These are phyloP conservation scores for Lymantria dispar DNA, from an alignment of 2,888 invertebrate species.

Conservation along the genomic window DNA sequence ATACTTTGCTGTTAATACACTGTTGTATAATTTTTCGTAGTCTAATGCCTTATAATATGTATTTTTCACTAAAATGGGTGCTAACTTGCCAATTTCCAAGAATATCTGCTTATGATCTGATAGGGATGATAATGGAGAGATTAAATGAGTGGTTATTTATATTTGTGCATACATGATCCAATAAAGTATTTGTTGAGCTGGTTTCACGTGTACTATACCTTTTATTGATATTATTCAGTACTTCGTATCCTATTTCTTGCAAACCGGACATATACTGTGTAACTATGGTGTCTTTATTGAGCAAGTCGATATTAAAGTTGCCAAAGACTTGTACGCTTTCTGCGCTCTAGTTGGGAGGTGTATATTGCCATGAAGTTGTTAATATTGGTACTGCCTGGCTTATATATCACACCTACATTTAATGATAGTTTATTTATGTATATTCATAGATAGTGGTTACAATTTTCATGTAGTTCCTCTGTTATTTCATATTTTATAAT, in stretches of 20 bases:
- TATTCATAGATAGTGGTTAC: constrained; percentile 8
- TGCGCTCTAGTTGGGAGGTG: constrained; percentile 1
- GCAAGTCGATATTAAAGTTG: neutral
- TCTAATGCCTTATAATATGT: constrained; percentile 5
- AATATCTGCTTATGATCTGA: constrained; percentile 2
- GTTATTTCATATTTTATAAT: constrained; percentile 4
- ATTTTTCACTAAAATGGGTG: constrained; percentile 1
- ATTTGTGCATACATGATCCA: constrained; percentile 5
- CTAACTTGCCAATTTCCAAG: neutral
- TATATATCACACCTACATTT: constrained; percentile 10
- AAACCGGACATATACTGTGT: constrained; percentile 1
- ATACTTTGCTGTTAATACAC: neutral
- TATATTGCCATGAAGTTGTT: constrained; percentile 1
- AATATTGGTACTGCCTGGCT: constrained; percentile 3
- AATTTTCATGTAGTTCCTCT: constrained; percentile 5
- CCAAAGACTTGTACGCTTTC: neutral
- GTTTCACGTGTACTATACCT: constrained; percentile 5
- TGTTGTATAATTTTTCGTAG: constrained; percentile 6
- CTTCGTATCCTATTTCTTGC: constrained; percentile 1
- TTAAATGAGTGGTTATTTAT: constrained; percentile 3
- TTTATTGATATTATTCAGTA: constrained; percentile 7
- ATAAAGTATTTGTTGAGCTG: constrained; percentile 3
- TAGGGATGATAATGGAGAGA: neutral
- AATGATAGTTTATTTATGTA: constrained; percentile 3
- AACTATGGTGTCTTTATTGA: neutral